Evolutionary conservation across 2,113 vertebrate genomes (phyloP).

Genomic region (Hirundichthys speculiger): DNA sequence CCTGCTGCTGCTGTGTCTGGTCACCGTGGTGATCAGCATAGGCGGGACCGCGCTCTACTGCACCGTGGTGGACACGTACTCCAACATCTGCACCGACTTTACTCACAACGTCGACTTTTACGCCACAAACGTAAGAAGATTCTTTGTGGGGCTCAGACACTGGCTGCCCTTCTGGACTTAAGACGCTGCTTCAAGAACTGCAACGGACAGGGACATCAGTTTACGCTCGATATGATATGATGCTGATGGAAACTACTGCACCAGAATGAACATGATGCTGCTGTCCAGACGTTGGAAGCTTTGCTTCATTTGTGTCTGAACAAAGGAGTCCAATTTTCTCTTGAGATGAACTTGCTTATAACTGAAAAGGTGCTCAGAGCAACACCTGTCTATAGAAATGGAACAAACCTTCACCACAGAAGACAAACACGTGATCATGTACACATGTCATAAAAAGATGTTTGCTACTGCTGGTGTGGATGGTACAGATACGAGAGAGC

Average conservation of each 20-base stretch:
- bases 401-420: too few relatives aligned
- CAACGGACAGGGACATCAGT: neutral
- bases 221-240: fast-evolving
- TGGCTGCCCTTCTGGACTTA: constrained; percentile 86
- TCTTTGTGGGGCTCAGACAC: constrained; percentile 83
- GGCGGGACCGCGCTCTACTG: constrained; percentile 95
- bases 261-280: neutral
- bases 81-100: constrained; percentile 93
- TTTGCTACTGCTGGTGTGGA: constrained; percentile 31
- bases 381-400: neutral
- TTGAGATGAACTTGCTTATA: neutral
- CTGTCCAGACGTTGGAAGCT: neutral
- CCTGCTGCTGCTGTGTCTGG: constrained; percentile 89
- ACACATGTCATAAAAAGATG: neutral
- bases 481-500: constrained; percentile 16
- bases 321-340: too few relatives aligned
- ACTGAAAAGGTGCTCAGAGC: neutral
- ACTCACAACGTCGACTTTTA: constrained; percentile 91
- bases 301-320: too few relatives aligned
- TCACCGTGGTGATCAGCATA: constrained; percentile 92
- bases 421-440: too few relatives aligned
- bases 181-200: neutral
- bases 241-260: neutral
- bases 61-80: constrained; percentile 87
- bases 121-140: constrained; percentile 79